Base-by-base conservation (phyloP, 2,888 invertebrate species). In the Polylopha cassiicola region DNA sequence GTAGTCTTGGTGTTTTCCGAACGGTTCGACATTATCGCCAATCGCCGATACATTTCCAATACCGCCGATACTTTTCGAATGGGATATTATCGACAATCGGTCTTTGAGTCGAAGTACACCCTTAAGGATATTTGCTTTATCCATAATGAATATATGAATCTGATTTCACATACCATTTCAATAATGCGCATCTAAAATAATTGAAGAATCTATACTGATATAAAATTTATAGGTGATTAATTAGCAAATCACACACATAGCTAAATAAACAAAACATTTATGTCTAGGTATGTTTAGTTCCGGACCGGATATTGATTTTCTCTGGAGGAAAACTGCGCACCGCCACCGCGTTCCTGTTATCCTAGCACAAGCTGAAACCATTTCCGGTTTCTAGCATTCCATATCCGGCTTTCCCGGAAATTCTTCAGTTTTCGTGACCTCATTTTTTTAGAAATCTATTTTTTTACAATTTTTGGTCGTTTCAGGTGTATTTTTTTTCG, bases 11-110 rank as follows among this genome's bases (percentile, higher is more conserved):
- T 84, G 69, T 65, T 85, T 86, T 85, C 84, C 84, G 82, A 86
- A 86, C 80, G 70, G 73, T 73, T 81, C 82, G 79, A 82, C 80
- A 85, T 81, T 86, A 86, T 86, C 84, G 84, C 71, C 68, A 72
- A 87, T 86, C 78, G 66, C 80, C 82, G 72, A 87, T 86, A 84
- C 69, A 56, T 71, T 75, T 71, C 74, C 75, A 76, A 84, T 85
- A 72, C 36, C 45, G 39, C 34, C 26, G 37, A 34, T 39, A 28
- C 33, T 60, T 14, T 18, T 23, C 15, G 16, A 39, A 32, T 32
- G 16, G 20, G 39, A 38, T 39, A 23, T 20, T 51, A 72, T 69
- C 72, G 69, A 71, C 60, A 63, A 57, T 31, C 38, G 20, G 9
- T 10, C 6, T 8, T 10, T 15, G 20, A 23, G 28, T 24, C 4